A percentile compares a stretch with the other conserved stretches of the same genome.
Evolutionary conservation across 2,797 vertebrate genomes (phyloP).

Genomic region (Heteromormyrus szaboi): DNA sequence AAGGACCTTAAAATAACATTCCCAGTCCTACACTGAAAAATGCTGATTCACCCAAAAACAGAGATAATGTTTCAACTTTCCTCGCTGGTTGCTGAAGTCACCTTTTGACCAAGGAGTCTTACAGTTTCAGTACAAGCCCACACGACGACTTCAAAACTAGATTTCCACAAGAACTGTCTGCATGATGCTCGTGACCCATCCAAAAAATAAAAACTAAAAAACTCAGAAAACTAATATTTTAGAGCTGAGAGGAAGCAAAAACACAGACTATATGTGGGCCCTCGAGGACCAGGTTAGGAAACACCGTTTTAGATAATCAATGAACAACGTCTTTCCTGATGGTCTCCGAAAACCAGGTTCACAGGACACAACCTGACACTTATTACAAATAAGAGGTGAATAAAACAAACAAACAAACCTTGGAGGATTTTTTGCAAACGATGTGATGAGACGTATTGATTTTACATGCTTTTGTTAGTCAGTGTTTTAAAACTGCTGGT

Average conservation of each 20-base stretch:
- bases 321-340: background rate
- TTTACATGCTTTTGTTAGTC: background rate
- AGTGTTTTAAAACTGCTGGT: background rate
- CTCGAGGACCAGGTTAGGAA: background rate
- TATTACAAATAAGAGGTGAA: background rate
- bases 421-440: background rate
- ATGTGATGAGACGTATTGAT: background rate
- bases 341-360: background rate
- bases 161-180: background rate
- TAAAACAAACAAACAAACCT: background rate
- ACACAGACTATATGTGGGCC: background rate
- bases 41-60: background rate
- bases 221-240: background rate
- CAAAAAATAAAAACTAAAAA: background rate
- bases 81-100: background rate
- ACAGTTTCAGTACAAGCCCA: background rate
- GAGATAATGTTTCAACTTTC: background rate
- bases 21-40: background rate
- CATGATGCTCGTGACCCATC: background rate
- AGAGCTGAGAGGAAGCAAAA: background rate
- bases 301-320: background rate
- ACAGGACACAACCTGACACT: background rate
- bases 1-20: conserved; percentile 5
- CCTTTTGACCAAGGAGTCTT: background rate
- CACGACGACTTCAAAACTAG: background rate